Evolutionary conservation across 2,797 vertebrate genomes (phyloP).

Genomic region (Lepilemur septentrionalis): DNA sequence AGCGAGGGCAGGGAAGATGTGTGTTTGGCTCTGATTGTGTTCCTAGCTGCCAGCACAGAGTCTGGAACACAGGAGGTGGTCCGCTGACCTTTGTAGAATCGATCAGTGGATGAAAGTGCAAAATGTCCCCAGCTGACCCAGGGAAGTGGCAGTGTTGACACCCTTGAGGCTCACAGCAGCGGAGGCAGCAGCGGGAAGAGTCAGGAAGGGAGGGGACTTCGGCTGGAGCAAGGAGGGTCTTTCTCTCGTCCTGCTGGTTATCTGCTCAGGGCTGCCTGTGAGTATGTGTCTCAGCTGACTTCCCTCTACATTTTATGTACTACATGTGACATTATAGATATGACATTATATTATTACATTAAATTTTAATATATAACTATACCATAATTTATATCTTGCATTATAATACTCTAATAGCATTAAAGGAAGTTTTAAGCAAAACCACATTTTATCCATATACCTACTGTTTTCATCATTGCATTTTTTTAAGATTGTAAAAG

Average conservation of each 20-base stretch:
- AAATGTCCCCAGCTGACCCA: not conserved
- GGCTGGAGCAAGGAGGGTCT: too few species aligned
- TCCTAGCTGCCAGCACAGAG: not conserved
- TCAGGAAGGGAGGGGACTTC: not conserved
- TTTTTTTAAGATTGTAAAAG: not conserved
- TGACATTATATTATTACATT: not conserved
- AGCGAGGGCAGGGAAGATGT: not conserved
- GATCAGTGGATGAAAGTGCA: not conserved
- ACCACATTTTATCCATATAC: not conserved
- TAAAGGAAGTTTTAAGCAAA: not conserved
- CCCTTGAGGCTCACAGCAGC: not conserved
- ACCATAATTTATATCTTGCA: not conserved
- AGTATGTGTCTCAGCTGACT: not conserved
- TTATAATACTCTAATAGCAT: not conserved
- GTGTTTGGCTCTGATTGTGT: not conserved
- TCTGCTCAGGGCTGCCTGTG: not conserved
- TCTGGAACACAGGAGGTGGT: fast-evolving
- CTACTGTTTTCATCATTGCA: fast-evolving
- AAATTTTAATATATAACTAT: not conserved
- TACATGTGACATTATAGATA: not conserved
- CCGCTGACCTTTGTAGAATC: not conserved
- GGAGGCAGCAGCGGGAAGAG: too few species aligned
- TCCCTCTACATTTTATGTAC: not conserved
- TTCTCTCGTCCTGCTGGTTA: too few species aligned
- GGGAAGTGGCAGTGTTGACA: not conserved